These are phyloP conservation scores for crab-eating macaque (Macaca fascicularis) DNA, from an alignment of 2,113 vertebrate species.

Conservation along the genomic window DNA sequence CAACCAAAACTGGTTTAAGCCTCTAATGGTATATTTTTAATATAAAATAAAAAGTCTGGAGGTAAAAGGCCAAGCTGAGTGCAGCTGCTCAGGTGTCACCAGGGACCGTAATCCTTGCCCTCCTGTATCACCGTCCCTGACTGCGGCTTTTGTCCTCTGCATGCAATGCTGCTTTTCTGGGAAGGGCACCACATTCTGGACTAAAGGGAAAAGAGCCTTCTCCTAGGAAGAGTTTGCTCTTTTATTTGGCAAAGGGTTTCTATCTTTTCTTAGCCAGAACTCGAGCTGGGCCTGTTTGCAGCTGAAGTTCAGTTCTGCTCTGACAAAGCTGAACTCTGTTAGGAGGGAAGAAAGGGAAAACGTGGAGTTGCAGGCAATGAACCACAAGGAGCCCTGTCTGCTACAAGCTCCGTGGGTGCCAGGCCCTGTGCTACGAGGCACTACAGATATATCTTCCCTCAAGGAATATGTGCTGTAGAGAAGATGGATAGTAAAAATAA, in stretches of 20 bases:
- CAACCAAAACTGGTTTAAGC: background rate
- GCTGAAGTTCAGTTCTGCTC: background rate
- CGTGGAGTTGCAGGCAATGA: no score
- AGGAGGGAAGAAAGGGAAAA: no score
- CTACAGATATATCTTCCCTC: background rate
- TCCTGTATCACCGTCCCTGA: background rate
- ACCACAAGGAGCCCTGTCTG: background rate
- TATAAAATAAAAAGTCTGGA: background rate
- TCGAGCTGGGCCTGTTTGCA: background rate
- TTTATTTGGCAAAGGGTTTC: background rate
- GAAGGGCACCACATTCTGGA: background rate
- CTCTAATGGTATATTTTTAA: background rate
- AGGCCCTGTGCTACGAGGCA: no score
- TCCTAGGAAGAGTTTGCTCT: background rate
- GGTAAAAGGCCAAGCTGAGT: no score
- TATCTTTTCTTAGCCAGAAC: background rate
- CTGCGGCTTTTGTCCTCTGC: background rate
- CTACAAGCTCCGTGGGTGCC: no score
- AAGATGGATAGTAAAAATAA: background rate
- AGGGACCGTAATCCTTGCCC: background rate
- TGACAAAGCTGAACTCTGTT: background rate
- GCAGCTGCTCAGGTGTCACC: background rate
- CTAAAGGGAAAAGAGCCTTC: no score
- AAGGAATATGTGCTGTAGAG: accelerated
- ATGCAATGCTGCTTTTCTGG: accelerated